A percentile compares a stretch with the other conserved stretches of the same genome.
phyloP scores from a whole-genome alignment of 2,797 vertebrate species.

The Pogonophryne albipinna region DNA sequence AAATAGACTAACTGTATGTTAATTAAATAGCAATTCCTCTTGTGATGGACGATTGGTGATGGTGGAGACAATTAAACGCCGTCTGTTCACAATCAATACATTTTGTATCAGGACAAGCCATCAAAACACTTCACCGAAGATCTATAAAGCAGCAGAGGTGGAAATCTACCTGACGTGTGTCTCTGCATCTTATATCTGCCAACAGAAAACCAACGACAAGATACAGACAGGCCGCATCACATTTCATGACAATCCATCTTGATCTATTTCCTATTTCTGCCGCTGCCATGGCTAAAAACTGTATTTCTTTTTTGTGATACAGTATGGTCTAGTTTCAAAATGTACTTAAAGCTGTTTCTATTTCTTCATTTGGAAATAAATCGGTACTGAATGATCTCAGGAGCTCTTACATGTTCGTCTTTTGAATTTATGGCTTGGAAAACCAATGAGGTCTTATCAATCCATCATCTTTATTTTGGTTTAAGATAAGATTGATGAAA shows the following conservation, averaged over 20 bases:
- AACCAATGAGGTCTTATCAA: not conserved
- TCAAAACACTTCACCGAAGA: slow-evolving; percentile 42
- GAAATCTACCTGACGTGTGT: slow-evolving; percentile 42
- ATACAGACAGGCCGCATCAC: not conserved
- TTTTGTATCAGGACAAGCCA: slow-evolving; percentile 29
- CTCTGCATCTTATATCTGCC: slow-evolving; percentile 46
- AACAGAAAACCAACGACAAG: slow-evolving; percentile 31
- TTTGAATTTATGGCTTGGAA: not conserved
- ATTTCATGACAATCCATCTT: not conserved
- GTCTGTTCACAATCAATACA: slow-evolving; percentile 10
- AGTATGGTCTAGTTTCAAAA: not conserved
- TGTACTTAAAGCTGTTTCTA: not conserved
- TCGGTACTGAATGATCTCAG: not conserved
- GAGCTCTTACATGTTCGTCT: not conserved
- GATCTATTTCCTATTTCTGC: not conserved
- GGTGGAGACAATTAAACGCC: slow-evolving; percentile 20
- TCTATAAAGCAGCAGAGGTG: slow-evolving; percentile 53
- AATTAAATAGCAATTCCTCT: not conserved
- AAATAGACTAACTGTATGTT: not conserved
- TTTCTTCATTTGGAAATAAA: slow-evolving; percentile 12
- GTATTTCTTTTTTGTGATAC: not conserved
- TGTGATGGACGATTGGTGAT: slow-evolving; percentile 9
- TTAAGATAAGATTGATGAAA: not conserved
- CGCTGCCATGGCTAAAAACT: not conserved
- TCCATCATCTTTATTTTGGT: not conserved